Evolutionary conservation across 2,113 vertebrate genomes (phyloP).

Genomic region (Poeciliopsis occidentalis): DNA sequence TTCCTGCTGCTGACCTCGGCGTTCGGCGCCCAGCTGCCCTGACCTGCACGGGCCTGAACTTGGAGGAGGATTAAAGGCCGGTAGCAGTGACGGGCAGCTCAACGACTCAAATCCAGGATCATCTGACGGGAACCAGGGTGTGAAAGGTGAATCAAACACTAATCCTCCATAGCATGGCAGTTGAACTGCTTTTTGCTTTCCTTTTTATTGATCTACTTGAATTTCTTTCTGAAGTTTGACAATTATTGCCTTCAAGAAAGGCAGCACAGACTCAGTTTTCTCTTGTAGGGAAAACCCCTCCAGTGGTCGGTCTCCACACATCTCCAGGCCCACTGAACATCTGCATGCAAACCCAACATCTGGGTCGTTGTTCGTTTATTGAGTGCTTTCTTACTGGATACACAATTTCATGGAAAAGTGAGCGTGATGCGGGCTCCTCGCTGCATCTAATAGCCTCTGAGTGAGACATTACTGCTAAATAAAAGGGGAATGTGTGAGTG

Average conservation of each 20-base stretch:
- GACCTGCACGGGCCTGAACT: constrained; percentile 9
- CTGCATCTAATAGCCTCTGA: constrained; percentile 44
- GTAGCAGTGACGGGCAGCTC: constrained; percentile 23
- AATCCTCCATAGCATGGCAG: constrained; percentile 4
- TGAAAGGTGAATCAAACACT: background rate
- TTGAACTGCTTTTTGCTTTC: background rate
- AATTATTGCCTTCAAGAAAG: background rate
- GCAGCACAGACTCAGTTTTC: background rate
- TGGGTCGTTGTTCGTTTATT: constrained; percentile 19
- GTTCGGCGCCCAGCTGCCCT: constrained; percentile 1
- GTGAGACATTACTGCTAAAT: constrained; percentile 48
- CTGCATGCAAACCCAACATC: constrained; percentile 20
- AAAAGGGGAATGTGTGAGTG: constrained; percentile 45
- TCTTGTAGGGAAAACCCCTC: background rate
- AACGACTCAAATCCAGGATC: constrained; percentile 27
- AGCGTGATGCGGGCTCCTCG: background rate
- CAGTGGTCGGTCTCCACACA: background rate
- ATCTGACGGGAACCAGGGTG: background rate
- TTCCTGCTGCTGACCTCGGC: constrained; percentile 28
- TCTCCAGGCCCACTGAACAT: background rate
- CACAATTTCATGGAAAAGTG: constrained; percentile 48
- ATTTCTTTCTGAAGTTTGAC: background rate
- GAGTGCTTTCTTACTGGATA: constrained; percentile 38
- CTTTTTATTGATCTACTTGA: background rate
- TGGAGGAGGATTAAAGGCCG: constrained; percentile 21